These are phyloP conservation scores for Bolinopsis microptera DNA, from an alignment of 37 sponge, comb jelly and placozoan genomes.

Conservation along the genomic window DNA sequence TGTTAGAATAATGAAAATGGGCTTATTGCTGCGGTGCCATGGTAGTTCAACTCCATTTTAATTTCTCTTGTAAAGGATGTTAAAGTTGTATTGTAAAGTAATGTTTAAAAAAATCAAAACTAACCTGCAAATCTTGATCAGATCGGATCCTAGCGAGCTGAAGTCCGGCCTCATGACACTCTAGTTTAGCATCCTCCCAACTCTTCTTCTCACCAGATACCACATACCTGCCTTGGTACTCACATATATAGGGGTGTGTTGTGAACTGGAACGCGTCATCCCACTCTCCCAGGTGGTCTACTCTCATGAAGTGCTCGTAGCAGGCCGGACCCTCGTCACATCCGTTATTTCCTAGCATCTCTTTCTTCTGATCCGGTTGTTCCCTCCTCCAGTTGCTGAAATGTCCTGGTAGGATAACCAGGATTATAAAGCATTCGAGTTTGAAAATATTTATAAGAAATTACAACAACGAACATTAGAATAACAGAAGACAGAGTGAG, in stretches of 20 bases:
- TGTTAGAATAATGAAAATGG: too few relatives aligned
- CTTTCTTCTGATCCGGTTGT: neutral
- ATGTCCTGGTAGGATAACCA: neutral
- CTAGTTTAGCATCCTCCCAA: neutral
- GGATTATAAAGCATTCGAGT: neutral
- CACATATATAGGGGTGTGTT: conserved; percentile 43
- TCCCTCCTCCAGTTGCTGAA: neutral
- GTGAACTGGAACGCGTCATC: neutral
- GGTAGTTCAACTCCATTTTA: neutral
- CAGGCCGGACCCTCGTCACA: conserved; percentile 8
- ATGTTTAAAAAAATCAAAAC: neutral
- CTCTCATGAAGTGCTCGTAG: conserved; percentile 8
- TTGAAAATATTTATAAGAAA: neutral
- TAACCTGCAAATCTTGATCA: neutral
- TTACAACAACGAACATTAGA: too few relatives aligned
- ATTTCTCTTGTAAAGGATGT: neutral
- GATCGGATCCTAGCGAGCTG: conserved; percentile 5
- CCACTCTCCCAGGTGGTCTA: conserved; percentile 33
- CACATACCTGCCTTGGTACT: conserved; percentile 43
- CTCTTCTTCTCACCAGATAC: conserved; percentile 9
- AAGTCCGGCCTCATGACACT: conserved; percentile 10
- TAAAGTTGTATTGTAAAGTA: neutral
- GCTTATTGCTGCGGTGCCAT: too few relatives aligned
- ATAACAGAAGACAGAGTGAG: too few relatives aligned
- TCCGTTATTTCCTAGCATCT: neutral